Evolutionary conservation across 1,140 invertebrate genomes (phyloP).

Genomic region (Tetraneura akinire): DNA sequence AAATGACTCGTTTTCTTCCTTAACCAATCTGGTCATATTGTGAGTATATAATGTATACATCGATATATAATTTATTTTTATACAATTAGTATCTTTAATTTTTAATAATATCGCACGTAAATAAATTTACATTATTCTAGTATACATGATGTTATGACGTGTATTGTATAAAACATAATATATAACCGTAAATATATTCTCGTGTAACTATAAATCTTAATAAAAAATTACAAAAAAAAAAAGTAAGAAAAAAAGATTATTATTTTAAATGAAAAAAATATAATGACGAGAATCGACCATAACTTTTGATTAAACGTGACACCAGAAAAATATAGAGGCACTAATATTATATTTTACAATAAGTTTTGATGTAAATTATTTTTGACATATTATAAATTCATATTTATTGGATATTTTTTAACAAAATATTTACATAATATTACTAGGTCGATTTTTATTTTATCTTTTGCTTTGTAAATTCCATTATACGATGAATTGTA

Average conservation of each 20-base stretch:
- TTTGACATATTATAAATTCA: neutral
- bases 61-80: no score
- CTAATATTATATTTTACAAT: neutral
- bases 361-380: neutral
- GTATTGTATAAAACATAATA: no score
- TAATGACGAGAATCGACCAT: neutral
- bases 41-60: slow-evolving; percentile 64
- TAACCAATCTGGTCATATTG: slow-evolving; percentile 68
- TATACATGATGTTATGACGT: no score
- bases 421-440: neutral
- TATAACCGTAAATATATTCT: no score
- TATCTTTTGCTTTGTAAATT: no score
- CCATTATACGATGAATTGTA: no score
- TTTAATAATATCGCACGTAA: neutral
- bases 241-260: no score
- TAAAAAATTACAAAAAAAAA: no score
- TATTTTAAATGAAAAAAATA: neutral
- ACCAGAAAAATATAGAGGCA: neutral
- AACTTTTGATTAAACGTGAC: neutral
- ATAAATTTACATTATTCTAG: neutral
- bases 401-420: neutral
- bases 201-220: no score
- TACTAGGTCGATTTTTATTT: no score
- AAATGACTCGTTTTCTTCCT: slow-evolving; percentile 64
- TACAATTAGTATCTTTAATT: neutral